These are phyloP conservation scores for Bothrops jararaca DNA, from an alignment of 2,113 vertebrate genomes.

Conservation along the genomic window DNA sequence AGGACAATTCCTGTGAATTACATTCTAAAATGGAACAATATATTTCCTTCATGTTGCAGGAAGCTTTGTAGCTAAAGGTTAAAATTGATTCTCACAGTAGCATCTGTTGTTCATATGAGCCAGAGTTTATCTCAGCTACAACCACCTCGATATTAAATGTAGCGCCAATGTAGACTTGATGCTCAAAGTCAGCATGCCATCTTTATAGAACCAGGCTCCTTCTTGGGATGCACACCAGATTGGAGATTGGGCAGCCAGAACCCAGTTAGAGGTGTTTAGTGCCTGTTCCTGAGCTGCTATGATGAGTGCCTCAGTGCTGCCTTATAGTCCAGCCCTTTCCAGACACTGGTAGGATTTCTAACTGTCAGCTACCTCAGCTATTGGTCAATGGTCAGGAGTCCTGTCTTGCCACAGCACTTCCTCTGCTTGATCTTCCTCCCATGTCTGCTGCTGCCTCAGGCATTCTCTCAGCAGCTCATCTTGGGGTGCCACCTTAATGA, in stretches of 20 bases:
- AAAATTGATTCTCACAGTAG: background rate
- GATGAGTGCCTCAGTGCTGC: background rate
- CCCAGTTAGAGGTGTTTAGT: background rate
- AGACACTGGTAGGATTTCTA: background rate
- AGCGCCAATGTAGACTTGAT: background rate
- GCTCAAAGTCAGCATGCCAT: background rate
- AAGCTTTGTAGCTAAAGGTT: background rate
- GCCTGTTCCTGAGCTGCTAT: background rate
- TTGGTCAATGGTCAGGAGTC: background rate
- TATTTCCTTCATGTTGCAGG: background rate
- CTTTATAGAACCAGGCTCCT: background rate
- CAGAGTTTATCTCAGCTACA: background rate
- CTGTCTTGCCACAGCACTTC: background rate
- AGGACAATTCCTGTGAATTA: no score
- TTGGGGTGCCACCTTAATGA: no score
- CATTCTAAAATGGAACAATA: background rate
- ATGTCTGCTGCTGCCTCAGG: no score
- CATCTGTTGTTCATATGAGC: background rate
- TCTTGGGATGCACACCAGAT: background rate
- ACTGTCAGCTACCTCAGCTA: background rate
- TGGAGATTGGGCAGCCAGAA: background rate
- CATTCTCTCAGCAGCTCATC: no score
- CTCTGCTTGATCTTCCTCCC: no score
- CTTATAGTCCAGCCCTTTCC: background rate
- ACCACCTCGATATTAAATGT: background rate